These are phyloP conservation scores for Tupiocoris notatus DNA, from an alignment of 2,888 invertebrate genomes.

Conservation along the genomic window DNA sequence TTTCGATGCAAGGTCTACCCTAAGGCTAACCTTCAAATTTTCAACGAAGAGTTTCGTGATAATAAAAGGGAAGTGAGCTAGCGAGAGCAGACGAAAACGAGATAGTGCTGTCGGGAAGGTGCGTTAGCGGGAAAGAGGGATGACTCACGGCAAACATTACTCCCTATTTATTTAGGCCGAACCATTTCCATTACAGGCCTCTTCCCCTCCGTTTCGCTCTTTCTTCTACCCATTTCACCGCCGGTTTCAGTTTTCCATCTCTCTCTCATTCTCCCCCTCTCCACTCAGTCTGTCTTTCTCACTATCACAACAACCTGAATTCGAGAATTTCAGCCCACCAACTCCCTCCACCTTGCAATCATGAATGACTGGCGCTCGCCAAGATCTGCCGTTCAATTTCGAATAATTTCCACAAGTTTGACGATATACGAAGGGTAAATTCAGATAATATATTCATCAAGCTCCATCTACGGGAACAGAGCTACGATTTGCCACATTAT, in stretches of 20 bases:
- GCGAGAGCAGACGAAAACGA: neutral
- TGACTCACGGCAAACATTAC: slow-evolving; percentile 37
- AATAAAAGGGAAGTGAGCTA: neutral
- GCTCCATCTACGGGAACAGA: no score
- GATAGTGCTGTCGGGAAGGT: slow-evolving; percentile 8
- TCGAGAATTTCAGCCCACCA: neutral
- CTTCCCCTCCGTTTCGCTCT: neutral
- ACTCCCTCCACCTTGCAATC: neutral
- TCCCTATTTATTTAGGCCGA: slow-evolving; percentile 33
- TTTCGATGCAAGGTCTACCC: no score
- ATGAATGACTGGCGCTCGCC: neutral
- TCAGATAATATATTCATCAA: no score
- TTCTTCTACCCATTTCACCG: neutral
- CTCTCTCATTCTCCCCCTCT: neutral
- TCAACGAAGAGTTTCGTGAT: neutral
- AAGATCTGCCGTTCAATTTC: neutral
- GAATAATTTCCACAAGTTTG: no score
- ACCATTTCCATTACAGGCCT: slow-evolving; percentile 30
- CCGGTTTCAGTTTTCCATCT: neutral
- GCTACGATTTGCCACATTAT: no score
- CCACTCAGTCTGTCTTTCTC: neutral
- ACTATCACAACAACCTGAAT: slow-evolving; percentile 19
- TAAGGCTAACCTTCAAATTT: neutral
- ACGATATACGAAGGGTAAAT: no score
- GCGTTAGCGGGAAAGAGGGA: neutral